Evolutionary conservation across 2,113 vertebrate genomes (phyloP), one percentile per base, ranked within the genome.

Genomic region (Otolemur garnettii): DNA sequence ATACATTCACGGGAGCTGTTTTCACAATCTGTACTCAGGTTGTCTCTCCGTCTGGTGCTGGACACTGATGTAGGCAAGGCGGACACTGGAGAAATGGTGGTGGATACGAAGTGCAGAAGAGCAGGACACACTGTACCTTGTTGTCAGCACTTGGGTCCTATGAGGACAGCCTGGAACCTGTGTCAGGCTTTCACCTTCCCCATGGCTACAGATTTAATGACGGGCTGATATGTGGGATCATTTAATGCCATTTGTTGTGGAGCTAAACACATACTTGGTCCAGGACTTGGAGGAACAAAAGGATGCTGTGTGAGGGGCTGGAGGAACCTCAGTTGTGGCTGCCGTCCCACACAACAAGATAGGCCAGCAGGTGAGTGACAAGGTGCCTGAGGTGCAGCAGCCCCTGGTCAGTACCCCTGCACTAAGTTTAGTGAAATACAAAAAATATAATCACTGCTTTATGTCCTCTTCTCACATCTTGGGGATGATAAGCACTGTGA

Each of bases 341-440:
- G 45, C 57, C 21, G 42, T 21, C 21, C 7, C 7, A 4, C 15
- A 8, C 19, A 14, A 9, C 0, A 13, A 19, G 6, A 6, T 15
- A 59, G 28, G 10, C 69, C 45, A 15, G 42, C 14, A n/a, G 14
- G 0, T 2, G 11, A 28, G 28, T 14, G 28, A n/a, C 5, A 17
- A 17, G 14, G 0, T 28, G 28, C 8, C 1, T 22, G 21, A 57
- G 7, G 6, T 9, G 7, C 26, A 14, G 5, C 8, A 18, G 19
- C 21, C n/a, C n/a, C 84, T 33, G 45, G 14, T 2, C 9, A 26
- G 19, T 2, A 28, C 5, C 4, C 68, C 35, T 42, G 57, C 26
- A 19, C 18, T 53, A 38, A 81, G 8, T 10, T 28, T 55, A 42
- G 42, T 12, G 68, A 33, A 79, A 79, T 42, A 74, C 12, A 57